Conservation (phyloP, 2,888 invertebrate genomes). For the Yponomeuta malinellus region DNA sequence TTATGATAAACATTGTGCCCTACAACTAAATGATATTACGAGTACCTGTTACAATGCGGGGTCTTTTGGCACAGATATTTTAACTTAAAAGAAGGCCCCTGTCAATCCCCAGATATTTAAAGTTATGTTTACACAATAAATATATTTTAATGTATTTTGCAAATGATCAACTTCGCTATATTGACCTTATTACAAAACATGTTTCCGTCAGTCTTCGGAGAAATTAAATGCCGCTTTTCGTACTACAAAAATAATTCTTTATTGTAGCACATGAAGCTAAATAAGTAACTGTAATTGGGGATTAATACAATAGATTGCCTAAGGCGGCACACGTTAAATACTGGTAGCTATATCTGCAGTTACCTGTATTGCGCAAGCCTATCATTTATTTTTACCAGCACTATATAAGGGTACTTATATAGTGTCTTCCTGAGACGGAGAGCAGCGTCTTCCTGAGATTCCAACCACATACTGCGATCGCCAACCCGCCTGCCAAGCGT, state of each 20-base stretch:
- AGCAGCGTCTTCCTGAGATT: no score
- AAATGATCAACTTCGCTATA: background rate
- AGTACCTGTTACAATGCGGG: no score
- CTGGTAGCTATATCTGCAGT: background rate
- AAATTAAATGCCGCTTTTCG: background rate
- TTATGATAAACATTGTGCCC: background rate
- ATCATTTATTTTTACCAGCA: background rate
- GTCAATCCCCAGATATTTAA: no score
- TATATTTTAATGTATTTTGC: no score
- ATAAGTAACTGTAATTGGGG: background rate
- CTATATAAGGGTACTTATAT: no score
- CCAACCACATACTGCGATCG: no score
- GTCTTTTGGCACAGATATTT: no score
- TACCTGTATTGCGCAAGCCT: background rate
- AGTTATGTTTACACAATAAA: no score
- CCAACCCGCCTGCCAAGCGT: no score
- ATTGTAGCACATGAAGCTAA: background rate
- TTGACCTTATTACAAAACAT: background rate
- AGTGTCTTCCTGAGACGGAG: no score
- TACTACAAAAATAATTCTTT: background rate
- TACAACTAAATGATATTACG: background rate
- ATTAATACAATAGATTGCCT: conserved; percentile 6
- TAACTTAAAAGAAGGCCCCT: no score
- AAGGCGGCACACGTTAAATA: background rate
- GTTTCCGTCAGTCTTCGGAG: background rate